phyloP scores from a whole-genome alignment of 1,140 invertebrate genomes.

The Bradynema listronoti region DNA sequence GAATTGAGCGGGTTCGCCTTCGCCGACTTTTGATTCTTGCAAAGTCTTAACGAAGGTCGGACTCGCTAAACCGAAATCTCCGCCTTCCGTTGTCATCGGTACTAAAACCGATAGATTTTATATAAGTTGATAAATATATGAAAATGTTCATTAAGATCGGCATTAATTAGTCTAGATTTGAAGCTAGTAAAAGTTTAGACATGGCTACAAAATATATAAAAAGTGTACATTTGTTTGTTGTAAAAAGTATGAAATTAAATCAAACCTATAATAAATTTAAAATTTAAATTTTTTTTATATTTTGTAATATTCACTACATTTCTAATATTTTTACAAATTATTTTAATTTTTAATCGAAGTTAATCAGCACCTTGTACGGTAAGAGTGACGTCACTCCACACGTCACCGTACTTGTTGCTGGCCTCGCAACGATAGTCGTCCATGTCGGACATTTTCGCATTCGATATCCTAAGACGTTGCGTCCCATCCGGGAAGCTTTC shows the following conservation, averaged over 20 bases:
- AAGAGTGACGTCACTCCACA: constrained; percentile 44
- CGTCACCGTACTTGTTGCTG: constrained; percentile 41
- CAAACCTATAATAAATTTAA: too few relatives aligned
- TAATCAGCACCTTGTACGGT: constrained; percentile 33
- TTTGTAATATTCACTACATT: neutral
- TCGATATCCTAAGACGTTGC: constrained; percentile 69
- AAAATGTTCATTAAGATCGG: neutral
- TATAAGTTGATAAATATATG: neutral
- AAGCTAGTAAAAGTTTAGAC: neutral
- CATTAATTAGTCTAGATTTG: too few relatives aligned
- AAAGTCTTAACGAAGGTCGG: constrained; percentile 27
- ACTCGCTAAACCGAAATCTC: constrained; percentile 9
- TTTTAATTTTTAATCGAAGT: neutral
- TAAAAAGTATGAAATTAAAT: too few relatives aligned
- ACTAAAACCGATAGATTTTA: constrained; percentile 1
- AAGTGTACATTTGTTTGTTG: too few relatives aligned
- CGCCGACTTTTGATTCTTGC: constrained; percentile 63
- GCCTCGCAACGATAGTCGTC: constrained; percentile 39
- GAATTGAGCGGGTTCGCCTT: constrained; percentile 79
- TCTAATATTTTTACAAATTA: neutral
- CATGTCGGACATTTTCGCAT: constrained; percentile 59
- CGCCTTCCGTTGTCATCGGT: neutral
- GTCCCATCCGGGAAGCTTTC: constrained; percentile 69
- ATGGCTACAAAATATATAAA: neutral
- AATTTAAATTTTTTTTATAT: too few relatives aligned